Evolutionary conservation across 64 coral and sea anemone species (phyloP).

Genomic region (Hydrozoanthus tunicans): DNA sequence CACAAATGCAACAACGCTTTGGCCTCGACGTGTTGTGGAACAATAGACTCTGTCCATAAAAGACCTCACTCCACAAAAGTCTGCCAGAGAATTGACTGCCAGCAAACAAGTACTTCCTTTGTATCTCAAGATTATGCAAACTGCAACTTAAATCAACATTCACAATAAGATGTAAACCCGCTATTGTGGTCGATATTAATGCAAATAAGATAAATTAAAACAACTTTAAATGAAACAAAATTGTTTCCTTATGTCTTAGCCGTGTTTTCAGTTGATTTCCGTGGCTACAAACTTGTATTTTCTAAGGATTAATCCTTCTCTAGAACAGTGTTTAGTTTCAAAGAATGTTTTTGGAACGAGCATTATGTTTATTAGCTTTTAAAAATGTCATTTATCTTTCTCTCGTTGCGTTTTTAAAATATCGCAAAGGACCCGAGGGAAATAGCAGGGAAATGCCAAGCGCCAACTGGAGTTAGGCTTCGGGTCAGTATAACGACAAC

Average conservation of each 20-base stretch:
- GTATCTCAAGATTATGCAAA: slow-evolving; percentile 57
- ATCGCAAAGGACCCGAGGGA: neutral
- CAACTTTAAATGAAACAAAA: slow-evolving; percentile 53
- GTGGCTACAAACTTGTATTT: neutral
- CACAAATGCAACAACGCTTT: slow-evolving; percentile 43
- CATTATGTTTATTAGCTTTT: neutral
- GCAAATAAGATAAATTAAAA: slow-evolving; percentile 52
- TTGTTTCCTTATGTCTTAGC: neutral
- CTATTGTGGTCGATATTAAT: slow-evolving; percentile 55
- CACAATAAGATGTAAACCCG: slow-evolving; percentile 27
- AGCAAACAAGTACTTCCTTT: slow-evolving; percentile 53
- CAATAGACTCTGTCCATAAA: slow-evolving; percentile 46
- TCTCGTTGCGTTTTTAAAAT: neutral
- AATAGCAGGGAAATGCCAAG: too few relatives aligned
- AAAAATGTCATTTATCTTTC: neutral
- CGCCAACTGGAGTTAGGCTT: too few relatives aligned
- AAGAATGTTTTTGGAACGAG: neutral
- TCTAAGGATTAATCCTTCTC: neutral
- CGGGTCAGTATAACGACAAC: too few relatives aligned
- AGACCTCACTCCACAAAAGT: slow-evolving; percentile 47
- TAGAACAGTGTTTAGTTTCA: neutral
- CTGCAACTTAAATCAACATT: slow-evolving; percentile 50
- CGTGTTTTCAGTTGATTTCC: neutral
- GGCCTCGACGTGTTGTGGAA: slow-evolving; percentile 14
- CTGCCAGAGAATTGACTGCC: slow-evolving; percentile 41